These are phyloP conservation scores for Scelioninae gen. 1 DNA, from an alignment of 2,888 invertebrate species.

Conservation along the genomic window DNA sequence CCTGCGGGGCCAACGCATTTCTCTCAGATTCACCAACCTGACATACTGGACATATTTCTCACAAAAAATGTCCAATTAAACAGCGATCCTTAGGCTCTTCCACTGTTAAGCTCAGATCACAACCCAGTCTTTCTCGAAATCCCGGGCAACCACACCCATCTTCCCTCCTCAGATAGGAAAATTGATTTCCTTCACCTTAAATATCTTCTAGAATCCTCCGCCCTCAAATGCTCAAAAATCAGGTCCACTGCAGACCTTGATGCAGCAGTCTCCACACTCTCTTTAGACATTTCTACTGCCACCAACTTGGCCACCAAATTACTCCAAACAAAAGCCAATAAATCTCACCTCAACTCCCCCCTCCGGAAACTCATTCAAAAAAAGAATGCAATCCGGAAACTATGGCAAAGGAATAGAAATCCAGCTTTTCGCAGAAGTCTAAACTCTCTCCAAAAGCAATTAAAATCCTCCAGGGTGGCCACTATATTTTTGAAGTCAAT, in stretches of 20 bases:
- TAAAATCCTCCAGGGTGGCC: background rate
- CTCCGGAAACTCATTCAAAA: background rate
- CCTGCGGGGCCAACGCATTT: no score
- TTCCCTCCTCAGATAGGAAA: background rate
- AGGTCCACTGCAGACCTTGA: background rate
- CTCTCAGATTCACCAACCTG: no score
- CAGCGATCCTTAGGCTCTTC: no score
- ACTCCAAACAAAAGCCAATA: background rate
- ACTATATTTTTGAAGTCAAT: background rate
- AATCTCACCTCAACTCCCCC: background rate
- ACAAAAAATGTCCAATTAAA: no score
- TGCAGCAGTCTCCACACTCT: no score
- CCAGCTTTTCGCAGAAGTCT: background rate
- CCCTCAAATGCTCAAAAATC: background rate
- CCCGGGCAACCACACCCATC: background rate
- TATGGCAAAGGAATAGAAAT: background rate
- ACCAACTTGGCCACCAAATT: background rate
- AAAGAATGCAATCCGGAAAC: background rate
- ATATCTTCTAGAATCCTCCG: background rate
- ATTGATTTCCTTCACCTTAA: background rate
- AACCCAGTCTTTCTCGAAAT: background rate
- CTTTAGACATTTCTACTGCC: no score
- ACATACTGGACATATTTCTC: no score
- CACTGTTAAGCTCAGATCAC: background rate
- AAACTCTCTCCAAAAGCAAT: background rate